Percentiles rank a stretch among this genome's conserved stretches.
Evolutionary conservation across 2,113 vertebrate species (phyloP).

Genomic region (Miniopterus natalensis): DNA sequence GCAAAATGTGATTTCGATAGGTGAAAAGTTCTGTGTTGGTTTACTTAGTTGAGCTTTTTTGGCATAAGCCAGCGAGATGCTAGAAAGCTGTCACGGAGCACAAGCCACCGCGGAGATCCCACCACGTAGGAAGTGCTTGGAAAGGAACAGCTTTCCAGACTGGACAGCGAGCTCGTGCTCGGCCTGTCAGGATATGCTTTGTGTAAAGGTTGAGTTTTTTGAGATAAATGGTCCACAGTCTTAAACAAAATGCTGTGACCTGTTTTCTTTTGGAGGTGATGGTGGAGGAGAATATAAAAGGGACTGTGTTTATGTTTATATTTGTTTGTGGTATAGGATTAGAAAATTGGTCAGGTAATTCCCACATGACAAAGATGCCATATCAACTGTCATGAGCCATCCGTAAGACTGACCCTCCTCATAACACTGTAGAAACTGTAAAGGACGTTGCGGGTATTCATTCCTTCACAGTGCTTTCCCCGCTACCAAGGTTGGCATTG

Average conservation of each 20-base stretch:
- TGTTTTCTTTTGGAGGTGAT: background rate
- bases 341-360: constrained; percentile 42
- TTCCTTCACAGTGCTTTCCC: background rate
- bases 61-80: background rate
- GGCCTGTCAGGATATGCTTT: background rate
- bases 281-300: background rate
- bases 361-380: background rate
- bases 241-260: constrained; percentile 46
- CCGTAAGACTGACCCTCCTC: background rate
- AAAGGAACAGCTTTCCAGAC: background rate
- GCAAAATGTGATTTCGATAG: background rate
- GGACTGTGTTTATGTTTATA: constrained; percentile 3
- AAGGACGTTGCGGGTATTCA: background rate
- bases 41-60: constrained; percentile 22
- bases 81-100: background rate
- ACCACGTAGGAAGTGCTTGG: background rate
- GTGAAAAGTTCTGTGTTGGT: background rate
- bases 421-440: background rate
- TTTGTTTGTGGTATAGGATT: constrained; percentile 26
- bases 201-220: constrained; percentile 1
- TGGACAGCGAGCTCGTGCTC: background rate
- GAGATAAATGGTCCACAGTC: background rate
- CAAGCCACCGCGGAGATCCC: background rate
- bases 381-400: background rate
- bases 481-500: background rate